Conservation (phyloP, 2,797 vertebrate species). For the Psittacula echo region DNA sequence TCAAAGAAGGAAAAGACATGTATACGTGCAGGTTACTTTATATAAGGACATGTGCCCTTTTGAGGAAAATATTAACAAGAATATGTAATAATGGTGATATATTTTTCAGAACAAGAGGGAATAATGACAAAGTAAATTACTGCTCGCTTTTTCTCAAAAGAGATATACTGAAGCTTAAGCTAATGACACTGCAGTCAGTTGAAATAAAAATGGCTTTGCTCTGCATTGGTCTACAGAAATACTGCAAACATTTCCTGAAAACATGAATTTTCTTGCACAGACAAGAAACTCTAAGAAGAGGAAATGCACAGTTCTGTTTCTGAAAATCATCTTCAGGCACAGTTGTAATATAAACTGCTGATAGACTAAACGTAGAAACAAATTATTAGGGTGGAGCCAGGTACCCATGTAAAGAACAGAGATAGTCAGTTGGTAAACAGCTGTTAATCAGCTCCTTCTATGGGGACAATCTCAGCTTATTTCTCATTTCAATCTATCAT, state of each 20-base stretch:
- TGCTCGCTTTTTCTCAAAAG: not conserved
- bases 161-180: not conserved
- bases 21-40: not conserved
- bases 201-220: not conserved
- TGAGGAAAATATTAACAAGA: not conserved
- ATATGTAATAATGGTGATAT: not conserved
- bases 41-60: not conserved
- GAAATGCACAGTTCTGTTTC: not conserved
- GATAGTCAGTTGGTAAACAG: not conserved
- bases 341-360: not conserved
- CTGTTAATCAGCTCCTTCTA: not conserved
- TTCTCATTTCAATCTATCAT: not conserved
- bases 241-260: not conserved
- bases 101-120: not conserved
- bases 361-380: not conserved
- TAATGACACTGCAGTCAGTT: not conserved
- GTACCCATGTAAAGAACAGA: not conserved
- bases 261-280: not conserved
- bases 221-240: not conserved
- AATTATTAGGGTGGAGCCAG: not conserved
- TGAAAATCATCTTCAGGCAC: not conserved
- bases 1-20: not conserved
- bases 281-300: not conserved
- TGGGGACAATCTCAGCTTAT: not conserved
- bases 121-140: not conserved